Base-by-base conservation (phyloP, 2,888 invertebrate species). In the Cyrtodaria siliqua region DNA sequence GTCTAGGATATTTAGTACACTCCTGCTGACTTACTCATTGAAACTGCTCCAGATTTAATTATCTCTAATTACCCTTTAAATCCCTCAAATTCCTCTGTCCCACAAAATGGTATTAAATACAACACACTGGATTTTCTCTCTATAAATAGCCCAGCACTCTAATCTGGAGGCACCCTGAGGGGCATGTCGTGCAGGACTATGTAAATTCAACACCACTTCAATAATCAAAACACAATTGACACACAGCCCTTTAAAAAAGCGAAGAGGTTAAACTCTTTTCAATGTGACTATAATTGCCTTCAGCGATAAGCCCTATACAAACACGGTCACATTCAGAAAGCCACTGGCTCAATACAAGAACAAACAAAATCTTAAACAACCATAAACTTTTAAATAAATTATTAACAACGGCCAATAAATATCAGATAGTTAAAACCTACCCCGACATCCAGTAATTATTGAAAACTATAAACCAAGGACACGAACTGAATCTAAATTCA, bases 71-170 rank as follows among this genome's bases (percentile, higher is more conserved):
- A 40, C 67, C 71, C 67, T 53, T 24, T 24, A 14, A 23, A 42
- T 6, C 50, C 77, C 63, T 62, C 68, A 77, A 67, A 77, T 77
- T 72, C 77, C 71, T 70, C 67, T 77, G 77, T 71, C 77, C 77
- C 71, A 77, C 77, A 77, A 71, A 77, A 77, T 66, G 67, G 59
- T 67, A 38, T 68, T 67, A 55, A 53, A 33, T 27, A 24, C 38
- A 50, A 47, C 47, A 50, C 49, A 57, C 33, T 61, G 50, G 44
- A 68, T 68, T 44, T 61, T 53, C 47, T 49, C 12, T n/a, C 77
- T 72, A 77, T 44, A 72, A 77, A 77, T 77, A 68, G 50, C 29
- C 56, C 67, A 67, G 49, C 71, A 62, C 67, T 56, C 64, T 67
- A 71, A 68, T 71, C 56, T 60, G 61, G 76, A 68, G 77, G 77